These are phyloP conservation scores for Aphaenogaster ashmeadi DNA, from an alignment of 1,140 invertebrate genomes.

Conservation along the genomic window DNA sequence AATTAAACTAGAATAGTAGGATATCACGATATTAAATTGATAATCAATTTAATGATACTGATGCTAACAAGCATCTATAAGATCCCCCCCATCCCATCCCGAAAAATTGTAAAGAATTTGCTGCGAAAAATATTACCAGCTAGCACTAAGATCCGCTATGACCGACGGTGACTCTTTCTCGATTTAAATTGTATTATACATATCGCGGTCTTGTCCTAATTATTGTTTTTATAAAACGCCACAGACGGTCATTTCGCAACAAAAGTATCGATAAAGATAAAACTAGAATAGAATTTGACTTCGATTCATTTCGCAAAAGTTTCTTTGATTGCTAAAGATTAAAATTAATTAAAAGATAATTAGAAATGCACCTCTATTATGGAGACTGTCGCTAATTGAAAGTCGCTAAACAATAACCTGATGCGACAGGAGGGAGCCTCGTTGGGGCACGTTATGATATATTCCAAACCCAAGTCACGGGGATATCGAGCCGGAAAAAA, in stretches of 20 bases:
- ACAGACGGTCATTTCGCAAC: neutral
- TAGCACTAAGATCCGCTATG: no score
- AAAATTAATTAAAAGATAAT: neutral
- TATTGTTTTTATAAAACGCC: neutral
- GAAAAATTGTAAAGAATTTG: no score
- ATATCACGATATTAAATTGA: no score
- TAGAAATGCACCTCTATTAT: conserved; percentile 89
- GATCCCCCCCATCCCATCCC: no score
- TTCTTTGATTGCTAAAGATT: neutral
- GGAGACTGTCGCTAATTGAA: conserved; percentile 90
- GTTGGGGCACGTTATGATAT: conserved; percentile 89
- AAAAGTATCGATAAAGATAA: neutral
- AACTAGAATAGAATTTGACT: neutral
- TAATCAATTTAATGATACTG: no score
- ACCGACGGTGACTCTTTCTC: no score
- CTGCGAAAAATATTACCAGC: no score
- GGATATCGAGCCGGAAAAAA: conserved; percentile 92
- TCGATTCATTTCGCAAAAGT: neutral
- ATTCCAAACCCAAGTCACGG: conserved; percentile 90
- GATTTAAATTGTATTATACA: no score
- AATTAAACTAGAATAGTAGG: no score
- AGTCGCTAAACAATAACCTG: conserved; percentile 91
- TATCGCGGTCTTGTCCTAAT: no score
- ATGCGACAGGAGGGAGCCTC: conserved; percentile 88
- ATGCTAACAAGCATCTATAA: no score